Conservation (phyloP, 2,797 vertebrate genomes). For the Chaetodon trifasciatus region DNA sequence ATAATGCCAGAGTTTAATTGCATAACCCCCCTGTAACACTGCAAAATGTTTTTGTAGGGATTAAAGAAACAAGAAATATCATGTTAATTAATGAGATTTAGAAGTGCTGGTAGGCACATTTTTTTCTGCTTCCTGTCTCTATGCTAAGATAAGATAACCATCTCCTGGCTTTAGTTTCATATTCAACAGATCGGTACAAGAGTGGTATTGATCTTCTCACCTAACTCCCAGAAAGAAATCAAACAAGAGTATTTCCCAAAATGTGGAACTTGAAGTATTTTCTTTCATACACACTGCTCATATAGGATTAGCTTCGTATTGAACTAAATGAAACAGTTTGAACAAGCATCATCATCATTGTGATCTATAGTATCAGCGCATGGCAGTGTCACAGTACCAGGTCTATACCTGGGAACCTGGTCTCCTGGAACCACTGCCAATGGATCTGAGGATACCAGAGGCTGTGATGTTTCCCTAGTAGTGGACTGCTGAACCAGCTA, state of each 20-base stretch:
- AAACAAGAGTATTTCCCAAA: too few relatives aligned
- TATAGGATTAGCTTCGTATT: neutral
- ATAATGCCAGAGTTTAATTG: too few relatives aligned
- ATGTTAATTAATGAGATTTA: neutral
- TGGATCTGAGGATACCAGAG: neutral
- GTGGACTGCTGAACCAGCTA: neutral
- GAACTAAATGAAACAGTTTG: neutral
- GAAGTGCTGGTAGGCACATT: neutral
- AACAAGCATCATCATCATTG: neutral
- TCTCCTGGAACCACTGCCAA: neutral
- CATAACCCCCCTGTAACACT: too few relatives aligned
- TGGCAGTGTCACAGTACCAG: neutral
- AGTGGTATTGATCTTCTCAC: neutral
- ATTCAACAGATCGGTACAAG: neutral
- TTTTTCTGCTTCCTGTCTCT: too few relatives aligned
- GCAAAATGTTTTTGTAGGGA: too few relatives aligned
- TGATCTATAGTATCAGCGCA: neutral
- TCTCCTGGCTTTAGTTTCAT: too few relatives aligned
- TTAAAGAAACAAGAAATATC: too few relatives aligned
- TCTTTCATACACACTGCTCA: neutral
- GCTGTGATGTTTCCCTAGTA: neutral
- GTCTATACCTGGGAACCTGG: neutral
- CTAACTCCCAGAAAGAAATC: neutral
- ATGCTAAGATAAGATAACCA: too few relatives aligned
- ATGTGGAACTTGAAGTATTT: too few relatives aligned